Percentiles rank a stretch among this genome's conserved stretches.
Conservation (phyloP, 1,140 invertebrate species). For the Leptestheria dahalacensis region DNA sequence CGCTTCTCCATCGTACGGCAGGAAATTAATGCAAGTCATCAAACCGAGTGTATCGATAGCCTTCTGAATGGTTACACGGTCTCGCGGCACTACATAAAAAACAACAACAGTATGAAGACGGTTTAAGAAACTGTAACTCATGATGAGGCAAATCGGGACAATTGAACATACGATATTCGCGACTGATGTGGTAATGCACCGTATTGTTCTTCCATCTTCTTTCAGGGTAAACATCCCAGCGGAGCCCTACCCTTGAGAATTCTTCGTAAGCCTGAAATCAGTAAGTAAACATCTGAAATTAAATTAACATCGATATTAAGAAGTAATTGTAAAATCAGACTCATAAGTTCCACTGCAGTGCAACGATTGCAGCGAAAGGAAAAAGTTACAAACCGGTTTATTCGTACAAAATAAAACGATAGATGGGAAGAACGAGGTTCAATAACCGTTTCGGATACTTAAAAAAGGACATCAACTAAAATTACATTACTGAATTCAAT, state of each 20-base stretch:
- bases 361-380: too few relatives aligned
- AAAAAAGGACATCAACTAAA: too few relatives aligned
- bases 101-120: slow-evolving; percentile 18
- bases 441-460: too few relatives aligned
- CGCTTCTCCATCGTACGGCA: slow-evolving; percentile 41
- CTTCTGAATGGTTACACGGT: slow-evolving; percentile 39
- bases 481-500: too few relatives aligned
- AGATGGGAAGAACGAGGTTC: too few relatives aligned
- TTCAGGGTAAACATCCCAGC: slow-evolving; percentile 47
- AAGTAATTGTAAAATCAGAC: too few relatives aligned
- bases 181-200: slow-evolving; percentile 42
- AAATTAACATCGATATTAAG: too few relatives aligned
- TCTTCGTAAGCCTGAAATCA: slow-evolving; percentile 22
- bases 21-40: slow-evolving; percentile 44
- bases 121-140: neutral
- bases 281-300: neutral
- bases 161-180: slow-evolving; percentile 35
- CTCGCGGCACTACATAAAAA: slow-evolving; percentile 32
- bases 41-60: slow-evolving; percentile 41
- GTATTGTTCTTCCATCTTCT: slow-evolving; percentile 41
- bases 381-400: too few relatives aligned
- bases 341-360: too few relatives aligned
- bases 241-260: slow-evolving; percentile 41
- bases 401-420: too few relatives aligned
- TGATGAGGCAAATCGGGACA: neutral